These are phyloP conservation scores for Crocuta crocuta DNA, from an alignment of 2,113 vertebrate species.

Conservation along the genomic window DNA sequence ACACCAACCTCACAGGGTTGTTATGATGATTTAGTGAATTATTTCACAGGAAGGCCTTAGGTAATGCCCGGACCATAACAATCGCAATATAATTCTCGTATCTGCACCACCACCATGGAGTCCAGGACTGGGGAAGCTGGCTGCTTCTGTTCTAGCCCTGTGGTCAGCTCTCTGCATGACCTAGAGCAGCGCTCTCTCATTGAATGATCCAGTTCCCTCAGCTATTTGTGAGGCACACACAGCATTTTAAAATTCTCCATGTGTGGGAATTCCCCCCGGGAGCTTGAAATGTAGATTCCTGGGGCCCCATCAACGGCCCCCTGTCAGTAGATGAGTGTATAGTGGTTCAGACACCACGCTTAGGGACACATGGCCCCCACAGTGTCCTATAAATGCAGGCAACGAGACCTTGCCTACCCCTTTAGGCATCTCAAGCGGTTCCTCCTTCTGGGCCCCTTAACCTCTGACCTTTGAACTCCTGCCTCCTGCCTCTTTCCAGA, in stretches of 20 bases:
- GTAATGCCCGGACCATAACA: neutral
- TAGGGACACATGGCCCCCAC: neutral
- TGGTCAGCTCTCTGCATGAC: neutral
- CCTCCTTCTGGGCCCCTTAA: neutral
- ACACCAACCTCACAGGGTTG: neutral
- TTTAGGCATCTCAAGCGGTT: neutral
- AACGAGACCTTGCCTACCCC: neutral
- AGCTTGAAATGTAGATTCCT: neutral
- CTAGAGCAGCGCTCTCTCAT: neutral
- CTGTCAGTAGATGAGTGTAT: rapidly evolving
- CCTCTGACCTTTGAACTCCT: neutral
- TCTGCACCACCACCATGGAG: rapidly evolving
- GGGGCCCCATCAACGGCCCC: neutral
- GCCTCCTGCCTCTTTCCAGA: neutral
- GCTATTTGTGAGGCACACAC: neutral
- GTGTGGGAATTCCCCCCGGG: neutral
- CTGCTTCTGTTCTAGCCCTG: neutral
- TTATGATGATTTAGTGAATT: neutral
- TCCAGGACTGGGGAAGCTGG: neutral
- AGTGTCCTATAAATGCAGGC: neutral
- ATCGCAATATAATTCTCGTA: neutral
- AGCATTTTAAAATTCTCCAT: neutral
- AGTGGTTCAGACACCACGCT: neutral
- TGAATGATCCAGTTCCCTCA: neutral
- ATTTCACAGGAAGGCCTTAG: neutral